phyloP scores from a whole-genome alignment of 1,140 invertebrate genomes.

The Wiebesia pumilae region DNA sequence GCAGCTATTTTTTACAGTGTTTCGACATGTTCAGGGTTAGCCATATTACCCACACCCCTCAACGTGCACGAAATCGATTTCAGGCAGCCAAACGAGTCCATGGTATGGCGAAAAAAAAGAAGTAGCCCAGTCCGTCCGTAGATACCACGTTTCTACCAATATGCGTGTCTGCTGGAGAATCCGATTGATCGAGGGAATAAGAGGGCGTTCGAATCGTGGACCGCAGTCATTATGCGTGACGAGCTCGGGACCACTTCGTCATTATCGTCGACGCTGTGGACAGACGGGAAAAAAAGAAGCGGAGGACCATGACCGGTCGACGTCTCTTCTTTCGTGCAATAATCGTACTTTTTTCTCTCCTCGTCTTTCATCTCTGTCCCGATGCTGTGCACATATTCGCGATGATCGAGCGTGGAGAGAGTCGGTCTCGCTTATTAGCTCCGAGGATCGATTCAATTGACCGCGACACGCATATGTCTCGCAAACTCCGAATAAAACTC shows the following conservation, averaged over 20 bases:
- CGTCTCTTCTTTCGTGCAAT: slow-evolving; percentile 24
- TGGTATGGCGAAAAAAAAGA: neutral
- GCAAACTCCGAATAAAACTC: neutral
- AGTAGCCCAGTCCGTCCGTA: too few species aligned
- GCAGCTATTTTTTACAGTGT: slow-evolving; percentile 1
- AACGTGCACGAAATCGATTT: slow-evolving; percentile 1
- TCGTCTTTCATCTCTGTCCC: neutral
- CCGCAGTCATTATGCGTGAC: slow-evolving; percentile 43
- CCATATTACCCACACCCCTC: neutral
- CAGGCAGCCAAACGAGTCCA: neutral
- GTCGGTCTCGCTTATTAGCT: slow-evolving; percentile 43
- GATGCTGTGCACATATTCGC: neutral
- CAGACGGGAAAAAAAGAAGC: slow-evolving; percentile 8
- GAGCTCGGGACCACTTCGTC: slow-evolving; percentile 24
- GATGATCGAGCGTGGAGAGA: neutral
- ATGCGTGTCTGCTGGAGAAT: slow-evolving; percentile 10
- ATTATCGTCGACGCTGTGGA: slow-evolving; percentile 19
- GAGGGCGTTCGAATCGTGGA: neutral
- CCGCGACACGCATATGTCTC: slow-evolving; percentile 20
- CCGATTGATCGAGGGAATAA: neutral
- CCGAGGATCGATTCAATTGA: slow-evolving; percentile 27
- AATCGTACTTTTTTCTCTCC: slow-evolving; percentile 6
- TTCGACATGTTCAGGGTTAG: neutral
- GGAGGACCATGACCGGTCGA: neutral
- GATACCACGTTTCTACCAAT: neutral